Evolutionary conservation across 2,797 vertebrate genomes (phyloP).

Genomic region (Siniperca scherzeri): DNA sequence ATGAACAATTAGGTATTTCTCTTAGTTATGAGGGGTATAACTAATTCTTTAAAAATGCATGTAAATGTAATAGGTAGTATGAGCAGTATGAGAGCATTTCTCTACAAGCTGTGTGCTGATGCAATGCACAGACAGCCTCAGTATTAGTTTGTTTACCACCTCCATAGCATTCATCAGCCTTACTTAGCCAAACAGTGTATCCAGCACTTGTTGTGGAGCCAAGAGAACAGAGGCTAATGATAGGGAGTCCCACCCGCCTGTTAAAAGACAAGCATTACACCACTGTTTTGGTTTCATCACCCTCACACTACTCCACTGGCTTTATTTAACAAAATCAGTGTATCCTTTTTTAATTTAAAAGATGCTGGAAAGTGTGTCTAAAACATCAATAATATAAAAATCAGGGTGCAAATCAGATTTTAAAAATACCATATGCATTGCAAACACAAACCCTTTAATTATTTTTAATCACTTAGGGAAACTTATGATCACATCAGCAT

Average conservation of each 20-base stretch:
- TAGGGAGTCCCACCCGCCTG: slow-evolving; percentile 66
- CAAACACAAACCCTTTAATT: neutral
- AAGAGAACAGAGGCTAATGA: slow-evolving; percentile 75
- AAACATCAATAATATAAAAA: neutral
- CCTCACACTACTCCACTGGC: slow-evolving; percentile 23
- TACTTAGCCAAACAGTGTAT: slow-evolving; percentile 67
- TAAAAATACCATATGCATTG: neutral
- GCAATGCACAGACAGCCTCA: slow-evolving; percentile 11
- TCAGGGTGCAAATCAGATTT: neutral
- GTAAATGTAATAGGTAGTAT: slow-evolving; percentile 4
- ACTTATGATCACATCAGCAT: neutral
- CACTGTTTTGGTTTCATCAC: slow-evolving; percentile 64
- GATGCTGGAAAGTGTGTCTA: neutral
- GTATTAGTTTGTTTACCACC: slow-evolving; percentile 40
- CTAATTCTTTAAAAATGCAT: neutral
- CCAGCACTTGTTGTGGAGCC: slow-evolving; percentile 71
- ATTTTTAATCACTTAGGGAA: neutral
- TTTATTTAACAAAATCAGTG: neutral
- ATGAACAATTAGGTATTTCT: neutral
- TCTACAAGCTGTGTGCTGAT: slow-evolving; percentile 11
- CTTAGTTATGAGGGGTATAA: neutral
- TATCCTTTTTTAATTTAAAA: neutral
- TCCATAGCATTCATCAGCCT: slow-evolving; percentile 36
- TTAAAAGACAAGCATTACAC: slow-evolving; percentile 69
- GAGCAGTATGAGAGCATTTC: neutral